Evolutionary conservation across 2,113 vertebrate species (phyloP), one percentile per base, ranked within the genome.

Genomic region (Silurus glanis): DNA sequence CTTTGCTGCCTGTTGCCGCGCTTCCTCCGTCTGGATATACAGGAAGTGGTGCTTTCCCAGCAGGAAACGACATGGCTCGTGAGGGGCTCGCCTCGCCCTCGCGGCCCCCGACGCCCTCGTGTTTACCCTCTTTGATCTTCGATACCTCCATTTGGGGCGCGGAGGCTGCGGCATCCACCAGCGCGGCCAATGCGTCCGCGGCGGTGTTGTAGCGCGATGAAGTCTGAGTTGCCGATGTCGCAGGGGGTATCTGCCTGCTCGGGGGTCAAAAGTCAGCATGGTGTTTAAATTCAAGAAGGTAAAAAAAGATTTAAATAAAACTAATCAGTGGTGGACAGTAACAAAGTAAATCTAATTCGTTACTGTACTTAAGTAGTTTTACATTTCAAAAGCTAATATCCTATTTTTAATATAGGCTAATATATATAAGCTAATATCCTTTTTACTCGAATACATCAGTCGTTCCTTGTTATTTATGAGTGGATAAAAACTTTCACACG

Each of bases 91-190:
- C 94, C 64, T 98, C 97, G 9, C 97, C 97, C 66, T 97, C 96
- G 58, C 97, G 96, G 28, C 91, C 51, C 25, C 83, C 51, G 37
- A 21, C 5, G 25, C 93, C 92, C 83, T 98, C 97, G 0, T 96
- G 96, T 92, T 98, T 98, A 91, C 86, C 94, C 89, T 99, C 97
- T 92, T 99, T 99, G 69, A 92, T 93, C 94, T 98, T 99, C 82
- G 92, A 91, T 89, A 99, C 96, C 62, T 99, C 98, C 96, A 99
- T 98, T 91, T 97, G 97, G 9, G 98, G 97, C 49, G 97, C 97
- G 37, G 96, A 97, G 80, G 96, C 98, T 59, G 98, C 97, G 3
- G 97, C 97, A 2, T 99, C 98, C 90, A 99, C 98, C 23, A 99
- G 93, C 6, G 98, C 98, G 5, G 97, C 98, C 76, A 99, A 93